Percentiles rank a stretch among this genome's conserved stretches.
Conservation (phyloP, 1,140 invertebrate genomes). For the Solen grandis region DNA sequence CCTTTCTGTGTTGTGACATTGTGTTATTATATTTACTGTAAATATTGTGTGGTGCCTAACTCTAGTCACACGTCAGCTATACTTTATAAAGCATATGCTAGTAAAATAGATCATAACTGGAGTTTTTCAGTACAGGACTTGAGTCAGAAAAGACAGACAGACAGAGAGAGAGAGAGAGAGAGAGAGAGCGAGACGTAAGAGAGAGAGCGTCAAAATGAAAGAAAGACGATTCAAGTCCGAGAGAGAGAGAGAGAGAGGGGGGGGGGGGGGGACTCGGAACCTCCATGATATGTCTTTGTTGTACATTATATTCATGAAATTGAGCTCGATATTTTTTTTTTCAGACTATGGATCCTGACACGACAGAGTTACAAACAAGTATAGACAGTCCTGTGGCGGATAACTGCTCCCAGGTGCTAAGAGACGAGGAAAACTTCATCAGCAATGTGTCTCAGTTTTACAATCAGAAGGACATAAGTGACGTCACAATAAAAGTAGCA, state of each 20-base stretch:
- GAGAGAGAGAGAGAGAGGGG: slow-evolving; percentile 4
- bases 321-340: slow-evolving; percentile 21
- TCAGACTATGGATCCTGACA: slow-evolving; percentile 52
- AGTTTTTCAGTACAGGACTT: too few species aligned
- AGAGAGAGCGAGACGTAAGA: neutral
- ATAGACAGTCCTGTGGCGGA: slow-evolving; percentile 5
- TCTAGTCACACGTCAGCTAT: too few species aligned
- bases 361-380: neutral
- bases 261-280: neutral
- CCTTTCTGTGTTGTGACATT: too few species aligned
- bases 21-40: too few species aligned
- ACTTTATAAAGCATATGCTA: too few species aligned
- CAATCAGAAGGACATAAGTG: slow-evolving; percentile 77
- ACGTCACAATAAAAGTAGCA: slow-evolving; percentile 77
- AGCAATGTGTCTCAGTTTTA: slow-evolving; percentile 77
- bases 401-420: slow-evolving; percentile 62
- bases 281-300: neutral
- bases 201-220: neutral
- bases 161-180: slow-evolving; percentile 17
- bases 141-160: neutral
- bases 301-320: neutral
- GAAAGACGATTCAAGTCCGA: neutral
- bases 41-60: too few species aligned
- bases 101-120: too few species aligned
- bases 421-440: slow-evolving; percentile 79